These are phyloP conservation scores for Acrocera orbiculus DNA, from an alignment of 2,888 invertebrate species.

Conservation along the genomic window DNA sequence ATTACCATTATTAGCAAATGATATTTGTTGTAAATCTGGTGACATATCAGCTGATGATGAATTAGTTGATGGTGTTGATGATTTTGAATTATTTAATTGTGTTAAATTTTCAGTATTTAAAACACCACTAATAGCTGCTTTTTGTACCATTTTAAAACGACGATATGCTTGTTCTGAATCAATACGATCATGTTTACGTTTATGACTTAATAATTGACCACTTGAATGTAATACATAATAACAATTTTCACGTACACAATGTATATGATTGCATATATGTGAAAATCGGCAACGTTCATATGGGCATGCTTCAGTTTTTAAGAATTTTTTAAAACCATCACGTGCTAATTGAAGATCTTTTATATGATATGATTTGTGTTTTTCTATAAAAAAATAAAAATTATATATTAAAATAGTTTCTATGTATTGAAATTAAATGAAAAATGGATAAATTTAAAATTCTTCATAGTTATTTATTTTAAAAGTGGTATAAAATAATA, in stretches of 20 bases:
- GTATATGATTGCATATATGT: slow-evolving; percentile 91
- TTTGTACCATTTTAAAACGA: slow-evolving; percentile 22
- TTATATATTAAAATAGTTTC: too few relatives aligned
- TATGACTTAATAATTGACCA: slow-evolving; percentile 92
- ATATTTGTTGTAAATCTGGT: slow-evolving; percentile 6
- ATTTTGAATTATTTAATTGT: neutral
- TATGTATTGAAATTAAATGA: too few relatives aligned
- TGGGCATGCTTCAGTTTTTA: slow-evolving; percentile 89
- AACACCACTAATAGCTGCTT: slow-evolving; percentile 18
- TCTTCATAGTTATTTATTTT: too few relatives aligned
- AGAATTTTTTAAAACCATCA: slow-evolving; percentile 96
- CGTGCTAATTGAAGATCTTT: slow-evolving; percentile 89
- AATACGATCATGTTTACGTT: slow-evolving; percentile 89
- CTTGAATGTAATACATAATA: slow-evolving; percentile 92
- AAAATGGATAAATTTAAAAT: too few relatives aligned
- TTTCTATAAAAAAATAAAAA: too few relatives aligned
- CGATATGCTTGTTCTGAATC: slow-evolving; percentile 54
- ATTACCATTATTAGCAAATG: neutral
- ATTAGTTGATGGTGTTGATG: slow-evolving; percentile 3
- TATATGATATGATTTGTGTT: slow-evolving; percentile 96
- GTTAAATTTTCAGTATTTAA: slow-evolving; percentile 2
- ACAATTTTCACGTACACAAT: slow-evolving; percentile 90
- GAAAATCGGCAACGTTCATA: slow-evolving; percentile 88
- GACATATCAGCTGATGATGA: slow-evolving; percentile 9
- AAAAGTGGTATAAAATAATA: too few relatives aligned